These are phyloP conservation scores for Gryon sp. DNA, from an alignment of 1,140 invertebrate species.

Conservation along the genomic window DNA sequence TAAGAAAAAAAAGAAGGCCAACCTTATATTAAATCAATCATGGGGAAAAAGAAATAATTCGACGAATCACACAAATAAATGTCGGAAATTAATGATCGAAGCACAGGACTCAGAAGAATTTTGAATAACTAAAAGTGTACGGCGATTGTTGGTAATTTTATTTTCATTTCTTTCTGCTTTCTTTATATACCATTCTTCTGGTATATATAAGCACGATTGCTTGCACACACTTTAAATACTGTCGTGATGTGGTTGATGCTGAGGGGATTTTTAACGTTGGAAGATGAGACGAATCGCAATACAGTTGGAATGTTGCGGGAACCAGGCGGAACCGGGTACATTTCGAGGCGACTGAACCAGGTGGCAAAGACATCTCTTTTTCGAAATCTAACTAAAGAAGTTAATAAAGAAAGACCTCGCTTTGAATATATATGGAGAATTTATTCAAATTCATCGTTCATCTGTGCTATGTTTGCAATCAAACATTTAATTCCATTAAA, in stretches of 20 bases:
- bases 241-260: slow-evolving; percentile 60
- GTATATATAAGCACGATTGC: no score
- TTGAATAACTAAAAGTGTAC: no score
- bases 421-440: slow-evolving; percentile 39
- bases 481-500: slow-evolving; percentile 46
- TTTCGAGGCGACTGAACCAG: slow-evolving; percentile 13
- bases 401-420: slow-evolving; percentile 33
- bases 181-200: no score
- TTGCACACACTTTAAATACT: slow-evolving; percentile 77
- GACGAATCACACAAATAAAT: no score
- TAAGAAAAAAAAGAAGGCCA: no score
- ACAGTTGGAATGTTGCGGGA: slow-evolving; percentile 18
- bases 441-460: slow-evolving; percentile 37
- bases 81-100: no score
- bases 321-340: not conserved
- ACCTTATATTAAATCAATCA: no score
- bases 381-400: slow-evolving; percentile 26
- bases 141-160: slow-evolving; percentile 73
- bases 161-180: slow-evolving; percentile 45
- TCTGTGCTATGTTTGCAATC: slow-evolving; percentile 30
- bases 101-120: no score
- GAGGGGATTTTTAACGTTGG: slow-evolving; percentile 7
- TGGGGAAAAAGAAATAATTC: slow-evolving; percentile 1
- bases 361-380: slow-evolving; percentile 37
- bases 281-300: slow-evolving; percentile 51